A percentile compares a stretch with the other conserved stretches of the same genome.
Evolutionary conservation across 1,140 invertebrate species (phyloP).

Genomic region (Patella vulgata): DNA sequence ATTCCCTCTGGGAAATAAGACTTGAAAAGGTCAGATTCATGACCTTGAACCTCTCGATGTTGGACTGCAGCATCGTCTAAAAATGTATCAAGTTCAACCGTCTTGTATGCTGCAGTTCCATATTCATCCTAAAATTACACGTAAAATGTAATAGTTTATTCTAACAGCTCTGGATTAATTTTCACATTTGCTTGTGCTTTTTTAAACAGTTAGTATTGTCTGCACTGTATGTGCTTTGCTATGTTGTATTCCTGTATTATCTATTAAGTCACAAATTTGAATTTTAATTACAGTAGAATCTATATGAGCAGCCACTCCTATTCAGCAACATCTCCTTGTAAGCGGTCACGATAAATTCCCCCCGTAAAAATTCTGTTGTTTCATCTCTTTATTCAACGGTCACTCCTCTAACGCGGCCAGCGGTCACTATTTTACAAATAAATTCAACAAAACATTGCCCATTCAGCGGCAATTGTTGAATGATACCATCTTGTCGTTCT

Average conservation of each 20-base stretch:
- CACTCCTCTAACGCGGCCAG: too few species aligned
- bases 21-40: constrained; percentile 83
- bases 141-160: background rate
- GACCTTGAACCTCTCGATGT: constrained; percentile 83
- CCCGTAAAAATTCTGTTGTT: too few species aligned
- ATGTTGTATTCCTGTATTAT: background rate
- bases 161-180: background rate
- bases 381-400: too few species aligned
- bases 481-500: too few species aligned
- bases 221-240: background rate
- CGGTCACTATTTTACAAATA: too few species aligned
- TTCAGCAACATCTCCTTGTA: too few species aligned
- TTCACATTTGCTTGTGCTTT: background rate
- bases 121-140: constrained; percentile 73
- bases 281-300: too few species aligned
- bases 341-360: too few species aligned
- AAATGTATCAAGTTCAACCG: constrained; percentile 85
- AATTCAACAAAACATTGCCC: too few species aligned
- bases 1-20: constrained; percentile 86
- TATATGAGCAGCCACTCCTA: too few species aligned
- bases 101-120: constrained; percentile 81
- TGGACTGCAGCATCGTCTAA: constrained; percentile 79
- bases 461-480: too few species aligned
- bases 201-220: too few species aligned
- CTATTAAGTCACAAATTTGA: background rate